Evolutionary conservation across 2,888 invertebrate species (phyloP), one percentile per base, ranked within the genome.

Genomic region (Lumbricus terrestris): DNA sequence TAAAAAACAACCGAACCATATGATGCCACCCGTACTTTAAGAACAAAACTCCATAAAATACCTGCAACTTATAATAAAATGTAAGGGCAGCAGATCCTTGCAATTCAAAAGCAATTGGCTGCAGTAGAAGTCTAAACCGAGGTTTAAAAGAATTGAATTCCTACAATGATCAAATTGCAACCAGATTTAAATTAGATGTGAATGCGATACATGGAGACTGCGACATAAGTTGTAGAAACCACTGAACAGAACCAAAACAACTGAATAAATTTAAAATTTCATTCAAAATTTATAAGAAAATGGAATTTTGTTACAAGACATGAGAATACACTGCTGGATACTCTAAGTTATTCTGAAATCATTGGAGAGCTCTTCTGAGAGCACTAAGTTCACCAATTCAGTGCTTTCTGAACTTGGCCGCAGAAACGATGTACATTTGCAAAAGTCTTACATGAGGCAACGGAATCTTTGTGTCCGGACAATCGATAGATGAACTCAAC

Each of bases 401-500:
- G 69, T 11, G 2, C 11, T 69, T 69, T 16, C 69, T n/a, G 5
- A n/a, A 69, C 29, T 69, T 69, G 29, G 69, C 6, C 29, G n/a
- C n/a, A n/a, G 1, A 69, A 69, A n/a, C 5, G 69, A n/a, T 8
- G 6, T n/a, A 47, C 8, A 8, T 47, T 47, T 47, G 47, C 20
- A 85, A 85, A 35, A 18, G 13, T 29, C 85, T 85, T 85, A 85
- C 85, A 34, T 37, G 85, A 85, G 35, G 85, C n/a, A 35, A 85
- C 37, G 0, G 85, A 85, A 29, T 85, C 37, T 37, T 85, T 85
- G 85, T 34, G 34, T 34, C 85, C 85, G 6, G 35, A 34, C 34
- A 85, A 35, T 18, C 37, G 85, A 85, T 96, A 96, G 33, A 97
- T 95, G 93, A 96, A 96, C 92, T 97, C 97, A 90, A 97, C 96